Evolutionary conservation across 1,140 invertebrate genomes (phyloP), one percentile per base, ranked within the genome.

Genomic region (Drosophila tsacasi): DNA sequence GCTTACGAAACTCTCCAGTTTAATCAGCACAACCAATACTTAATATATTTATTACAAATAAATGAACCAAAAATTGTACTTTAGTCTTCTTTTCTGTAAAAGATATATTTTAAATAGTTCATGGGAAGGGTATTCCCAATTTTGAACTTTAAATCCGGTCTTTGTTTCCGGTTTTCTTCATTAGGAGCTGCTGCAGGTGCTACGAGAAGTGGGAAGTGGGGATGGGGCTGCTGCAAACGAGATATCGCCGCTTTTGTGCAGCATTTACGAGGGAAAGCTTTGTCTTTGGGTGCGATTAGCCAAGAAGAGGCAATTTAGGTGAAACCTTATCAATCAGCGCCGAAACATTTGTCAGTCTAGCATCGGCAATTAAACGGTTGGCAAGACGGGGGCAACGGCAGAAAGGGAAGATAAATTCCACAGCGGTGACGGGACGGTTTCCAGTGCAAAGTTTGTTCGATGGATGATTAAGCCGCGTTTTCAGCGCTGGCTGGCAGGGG

Each of bases 361-460:
- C 67, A 68, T 68, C 63, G 67, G 17, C 47, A 71, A 68, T 68
- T 68, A 71, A 42, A 55, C 21, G 30, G 40, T 7, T 23, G 40
- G 63, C 39, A 61, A 35, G 21, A 35, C 5, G 23, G 13, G 30
- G 54, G 27, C 27, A 61, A 19, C 7, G 49, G 42, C 40, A 21
- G 47, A 27, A 50, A 49, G 44, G 73, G 15, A 57, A 57, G 37
- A 57, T 46, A 68, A 55, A 87, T 87, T 89, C 81, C 81, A 64
- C 63, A 84, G 57, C 60, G 42, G 68, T 89, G 85, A 89, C 84
- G 44, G 67, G 40, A 37, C 63, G 62, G 74, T 50, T 59, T 49
- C 68, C 67, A 83, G 76, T 77, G 59, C 61, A 91, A 91, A 91
- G 75, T 89, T 81, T 87, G 80, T 80, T 83, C 81, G 57, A 82